Evolutionary conservation across 1,140 invertebrate genomes (phyloP).

Genomic region (Zaprionus africanus): DNA sequence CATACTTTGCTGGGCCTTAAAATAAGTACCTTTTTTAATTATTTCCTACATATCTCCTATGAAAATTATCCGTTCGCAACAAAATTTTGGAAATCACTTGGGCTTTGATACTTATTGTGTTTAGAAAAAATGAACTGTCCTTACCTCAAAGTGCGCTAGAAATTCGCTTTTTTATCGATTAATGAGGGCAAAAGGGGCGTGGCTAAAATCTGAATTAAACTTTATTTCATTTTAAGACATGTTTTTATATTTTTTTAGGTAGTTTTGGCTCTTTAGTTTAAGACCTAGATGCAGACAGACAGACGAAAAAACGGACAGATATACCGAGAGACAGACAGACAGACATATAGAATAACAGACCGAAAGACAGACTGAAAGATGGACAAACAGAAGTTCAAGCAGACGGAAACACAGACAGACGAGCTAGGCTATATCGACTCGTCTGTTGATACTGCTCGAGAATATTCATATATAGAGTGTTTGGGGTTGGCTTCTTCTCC

Average conservation of each 20-base stretch:
- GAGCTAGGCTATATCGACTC: not conserved
- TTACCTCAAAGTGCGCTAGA: not conserved
- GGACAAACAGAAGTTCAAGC: not conserved
- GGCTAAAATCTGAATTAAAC: not conserved
- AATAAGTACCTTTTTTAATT: too few species aligned
- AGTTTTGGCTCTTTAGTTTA: not conserved
- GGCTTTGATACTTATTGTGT: too few species aligned
- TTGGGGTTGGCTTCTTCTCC: not conserved
- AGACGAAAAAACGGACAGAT: too few species aligned
- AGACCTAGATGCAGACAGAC: not conserved
- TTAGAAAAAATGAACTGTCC: not conserved
- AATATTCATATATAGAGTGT: not conserved
- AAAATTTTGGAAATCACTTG: not conserved
- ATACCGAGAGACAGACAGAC: too few species aligned
- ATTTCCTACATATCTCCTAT: too few species aligned
- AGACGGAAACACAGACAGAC: not conserved
- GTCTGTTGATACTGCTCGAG: not conserved
- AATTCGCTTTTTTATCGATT: not conserved
- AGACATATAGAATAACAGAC: not conserved
- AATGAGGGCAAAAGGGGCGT: not conserved
- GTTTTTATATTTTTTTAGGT: too few species aligned
- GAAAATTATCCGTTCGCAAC: not conserved
- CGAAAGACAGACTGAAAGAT: slow-evolving; percentile 5
- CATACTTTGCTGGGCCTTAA: too few species aligned
- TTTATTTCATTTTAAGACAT: not conserved